Evolutionary conservation across 2,113 vertebrate genomes (phyloP), one percentile per base, ranked within the genome.

Genomic region (Hippocampus zosterae): DNA sequence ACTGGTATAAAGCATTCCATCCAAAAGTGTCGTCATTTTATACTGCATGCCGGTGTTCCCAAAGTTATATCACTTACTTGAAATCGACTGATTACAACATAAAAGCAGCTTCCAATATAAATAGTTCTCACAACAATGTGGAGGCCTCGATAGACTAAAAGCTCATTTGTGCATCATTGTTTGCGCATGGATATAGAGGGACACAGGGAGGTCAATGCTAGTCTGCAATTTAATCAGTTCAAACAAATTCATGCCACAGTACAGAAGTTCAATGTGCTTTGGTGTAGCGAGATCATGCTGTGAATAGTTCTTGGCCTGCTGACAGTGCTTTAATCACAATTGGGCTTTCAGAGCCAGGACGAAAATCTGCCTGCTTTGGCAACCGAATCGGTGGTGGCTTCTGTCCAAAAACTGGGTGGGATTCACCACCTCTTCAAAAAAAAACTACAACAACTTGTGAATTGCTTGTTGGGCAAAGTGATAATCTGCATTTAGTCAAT

Each of bases 341-440:
- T 60, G 33, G 84, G 85, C 75, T 87, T 83, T 79, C 72, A 73
- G 62, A 40, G 75, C 69, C 75, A 69, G 73, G 73, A 74, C 64
- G 71, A 37, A 75, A 69, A 70, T 82, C 69, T 73, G 70, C 70
- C 78, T 71, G 71, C 73, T 74, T 79, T 83, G 75, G 78, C 77
- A 74, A 10, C 19, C 66, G 70, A 61, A 69, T 86, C 72, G 71
- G 1, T 41, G 18, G 66, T 21, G 53, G 19, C 65, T 87, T 83
- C 46, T 16, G 33, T 78, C 72, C 72, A 81, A 68, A 71, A 55
- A 71, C 23, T 25, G 52, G 65, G 23, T 68, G 71, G 53, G 12
- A 71, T 76, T 68, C 13, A 68, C 62, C 15, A 74, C 65, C 73
- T 68, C 67, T 21, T 8, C 8, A 78, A 74, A 71, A 74, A 44